Conservation (phyloP, 2,888 invertebrate genomes). For the Augiades crinisus region DNA sequence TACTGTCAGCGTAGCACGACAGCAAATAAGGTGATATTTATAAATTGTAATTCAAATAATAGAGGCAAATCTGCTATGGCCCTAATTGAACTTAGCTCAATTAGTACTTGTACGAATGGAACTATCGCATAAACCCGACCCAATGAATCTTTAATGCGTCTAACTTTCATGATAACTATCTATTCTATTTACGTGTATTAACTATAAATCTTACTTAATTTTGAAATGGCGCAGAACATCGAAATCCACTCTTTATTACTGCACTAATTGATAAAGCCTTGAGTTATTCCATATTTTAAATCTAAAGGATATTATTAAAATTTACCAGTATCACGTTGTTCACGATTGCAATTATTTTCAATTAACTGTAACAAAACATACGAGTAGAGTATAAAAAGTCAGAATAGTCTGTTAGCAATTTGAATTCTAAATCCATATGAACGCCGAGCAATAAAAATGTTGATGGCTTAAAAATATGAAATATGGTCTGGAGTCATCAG, state of each 20-base stretch:
- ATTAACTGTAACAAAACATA: constrained; percentile 15
- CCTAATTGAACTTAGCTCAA: neutral
- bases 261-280: too few relatives aligned
- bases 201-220: neutral
- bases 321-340: neutral
- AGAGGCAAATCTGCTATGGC: neutral
- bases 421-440: constrained; percentile 22
- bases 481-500: constrained; percentile 20
- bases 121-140: neutral
- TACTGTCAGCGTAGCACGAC: too few relatives aligned
- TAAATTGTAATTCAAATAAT: too few relatives aligned
- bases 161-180: neutral
- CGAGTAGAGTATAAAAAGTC: too few relatives aligned
- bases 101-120: neutral
- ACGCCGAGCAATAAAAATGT: constrained; percentile 22
- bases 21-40: too few relatives aligned
- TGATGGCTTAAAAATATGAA: constrained; percentile 25
- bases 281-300: too few relatives aligned
- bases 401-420: constrained; percentile 24
- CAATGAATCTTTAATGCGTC: neutral
- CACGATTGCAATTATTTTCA: constrained; percentile 15
- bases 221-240: neutral
- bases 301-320: neutral
- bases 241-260: neutral
- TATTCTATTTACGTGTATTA: neutral